Percentiles rank a stretch among this genome's conserved stretches.
Evolutionary conservation across 2,888 invertebrate genomes (phyloP).

Genomic region (Entomobrya proxima): DNA sequence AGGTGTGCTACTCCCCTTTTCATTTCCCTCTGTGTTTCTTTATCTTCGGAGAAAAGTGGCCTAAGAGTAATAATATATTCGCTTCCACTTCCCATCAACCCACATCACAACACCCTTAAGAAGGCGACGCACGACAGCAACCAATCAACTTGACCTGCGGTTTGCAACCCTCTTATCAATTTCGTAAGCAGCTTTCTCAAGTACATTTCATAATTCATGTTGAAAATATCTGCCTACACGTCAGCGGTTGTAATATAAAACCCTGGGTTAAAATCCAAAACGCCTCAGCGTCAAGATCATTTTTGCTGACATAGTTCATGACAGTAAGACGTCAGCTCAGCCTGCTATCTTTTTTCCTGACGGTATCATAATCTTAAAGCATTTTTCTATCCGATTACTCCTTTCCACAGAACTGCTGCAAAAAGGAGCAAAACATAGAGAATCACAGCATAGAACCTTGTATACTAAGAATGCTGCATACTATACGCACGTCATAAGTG

Average conservation of each 20-base stretch:
- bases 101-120: not conserved
- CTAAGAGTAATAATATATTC: not conserved
- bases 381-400: not conserved
- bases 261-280: not conserved
- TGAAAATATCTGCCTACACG: no score
- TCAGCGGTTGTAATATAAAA: no score
- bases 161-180: no score
- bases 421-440: no score
- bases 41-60: not conserved
- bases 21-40: not conserved
- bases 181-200: no score
- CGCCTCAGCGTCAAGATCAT: not conserved
- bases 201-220: no score
- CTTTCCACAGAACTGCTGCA: not conserved
- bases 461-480: no score
- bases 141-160: no score
- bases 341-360: not conserved
- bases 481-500: no score
- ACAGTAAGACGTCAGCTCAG: not conserved
- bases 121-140: no score
- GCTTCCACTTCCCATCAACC: not conserved
- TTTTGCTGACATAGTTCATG: not conserved
- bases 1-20: conserved; percentile 18
- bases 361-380: not conserved
- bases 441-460: no score